Percentiles rank a stretch among this genome's conserved stretches.
These are phyloP conservation scores for Drosophila formosana DNA, from an alignment of 2,888 invertebrate genomes.

Conservation along the genomic window DNA sequence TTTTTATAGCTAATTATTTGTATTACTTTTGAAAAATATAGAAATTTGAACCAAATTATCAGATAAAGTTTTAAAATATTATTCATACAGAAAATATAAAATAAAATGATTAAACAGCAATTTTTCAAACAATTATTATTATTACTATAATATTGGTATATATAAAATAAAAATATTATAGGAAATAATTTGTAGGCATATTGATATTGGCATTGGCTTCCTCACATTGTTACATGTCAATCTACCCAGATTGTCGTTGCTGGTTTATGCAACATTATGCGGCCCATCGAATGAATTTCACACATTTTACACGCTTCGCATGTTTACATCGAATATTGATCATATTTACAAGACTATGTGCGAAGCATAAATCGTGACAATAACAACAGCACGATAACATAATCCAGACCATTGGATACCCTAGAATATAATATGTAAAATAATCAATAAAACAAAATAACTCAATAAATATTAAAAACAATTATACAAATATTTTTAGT, in stretches of 20 bases:
- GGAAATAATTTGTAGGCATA: too few species aligned
- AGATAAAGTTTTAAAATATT: neutral
- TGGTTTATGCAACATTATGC: conserved; percentile 24
- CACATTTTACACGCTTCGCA: conserved; percentile 51
- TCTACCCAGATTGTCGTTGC: neutral
- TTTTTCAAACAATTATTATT: too few species aligned
- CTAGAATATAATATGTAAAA: neutral
- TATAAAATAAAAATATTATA: too few species aligned
- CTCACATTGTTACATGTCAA: too few species aligned
- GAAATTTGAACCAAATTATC: neutral
- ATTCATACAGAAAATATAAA: neutral
- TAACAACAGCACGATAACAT: neutral
- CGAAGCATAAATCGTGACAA: conserved; percentile 6
- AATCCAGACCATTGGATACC: neutral
- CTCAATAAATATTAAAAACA: too few species aligned
- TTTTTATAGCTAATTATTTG: conserved; percentile 19
- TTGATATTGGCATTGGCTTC: too few species aligned
- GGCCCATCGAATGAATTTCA: conserved; percentile 37
- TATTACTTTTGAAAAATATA: conserved; percentile 20
- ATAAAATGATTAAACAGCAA: too few species aligned
- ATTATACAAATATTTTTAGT: too few species aligned
- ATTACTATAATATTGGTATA: too few species aligned
- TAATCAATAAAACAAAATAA: too few species aligned
- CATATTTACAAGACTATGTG: conserved; percentile 49
- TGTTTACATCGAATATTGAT: conserved; percentile 60